phyloP scores from a whole-genome alignment of 2,888 invertebrate genomes.

The Acanthacorydalis orientalis region DNA sequence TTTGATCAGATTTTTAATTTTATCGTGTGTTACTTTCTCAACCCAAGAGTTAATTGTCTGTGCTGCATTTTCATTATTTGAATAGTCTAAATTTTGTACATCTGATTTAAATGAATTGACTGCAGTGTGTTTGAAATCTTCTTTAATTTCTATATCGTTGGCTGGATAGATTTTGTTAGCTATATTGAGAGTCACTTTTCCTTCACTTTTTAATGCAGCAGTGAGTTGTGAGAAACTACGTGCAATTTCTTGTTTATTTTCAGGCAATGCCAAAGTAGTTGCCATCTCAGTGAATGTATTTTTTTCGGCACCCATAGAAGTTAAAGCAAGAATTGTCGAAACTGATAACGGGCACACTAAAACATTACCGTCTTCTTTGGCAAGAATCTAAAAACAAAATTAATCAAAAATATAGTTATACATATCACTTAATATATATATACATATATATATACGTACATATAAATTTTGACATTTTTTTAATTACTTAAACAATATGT shows the following conservation, averaged over 20 bases:
- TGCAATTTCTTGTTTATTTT: constrained; percentile 6
- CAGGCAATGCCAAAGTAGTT: constrained; percentile 11
- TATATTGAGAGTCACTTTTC: not conserved
- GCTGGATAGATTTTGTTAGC: not conserved
- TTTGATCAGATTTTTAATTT: constrained; percentile 18
- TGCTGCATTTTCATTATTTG: constrained; percentile 12
- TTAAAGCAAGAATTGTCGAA: constrained; percentile 18
- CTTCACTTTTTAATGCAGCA: constrained; percentile 3
- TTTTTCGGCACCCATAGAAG: constrained; percentile 18
- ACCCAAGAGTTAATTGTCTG: constrained; percentile 22
- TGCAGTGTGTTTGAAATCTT: not conserved
- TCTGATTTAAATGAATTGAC: not conserved
- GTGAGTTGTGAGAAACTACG: constrained; percentile 7
- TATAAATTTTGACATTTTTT: too few relatives aligned
- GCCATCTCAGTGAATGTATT: constrained; percentile 16
- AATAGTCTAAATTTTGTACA: constrained; percentile 15
- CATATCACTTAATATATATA: too few relatives aligned
- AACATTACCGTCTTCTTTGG: constrained; percentile 14
- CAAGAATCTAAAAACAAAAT: constrained; percentile 11
- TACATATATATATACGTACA: too few relatives aligned
- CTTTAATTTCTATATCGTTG: not conserved
- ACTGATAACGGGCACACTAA: constrained; percentile 20
- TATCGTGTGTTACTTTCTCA: constrained; percentile 19
- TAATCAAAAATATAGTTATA: not conserved
- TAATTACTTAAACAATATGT: too few relatives aligned